Conservation (phyloP, 2,888 invertebrate species). For the Drosophila yooni region DNA sequence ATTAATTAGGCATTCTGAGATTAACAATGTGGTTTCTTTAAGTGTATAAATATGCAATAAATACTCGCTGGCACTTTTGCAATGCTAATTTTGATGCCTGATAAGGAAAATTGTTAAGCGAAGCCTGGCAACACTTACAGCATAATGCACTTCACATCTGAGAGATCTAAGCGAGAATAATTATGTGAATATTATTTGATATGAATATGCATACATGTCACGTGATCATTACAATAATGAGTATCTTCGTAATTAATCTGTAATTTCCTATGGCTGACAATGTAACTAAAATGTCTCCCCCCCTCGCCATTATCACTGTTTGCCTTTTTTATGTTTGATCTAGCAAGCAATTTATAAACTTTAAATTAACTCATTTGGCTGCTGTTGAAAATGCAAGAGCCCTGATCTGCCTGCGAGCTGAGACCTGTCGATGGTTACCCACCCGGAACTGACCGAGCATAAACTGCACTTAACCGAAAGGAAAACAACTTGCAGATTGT, state of each 20-base stretch:
- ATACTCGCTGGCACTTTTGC: neutral
- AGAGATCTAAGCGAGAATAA: neutral
- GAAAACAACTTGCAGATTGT: slow-evolving; percentile 55
- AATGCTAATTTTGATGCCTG: neutral
- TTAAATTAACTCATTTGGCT: slow-evolving; percentile 62
- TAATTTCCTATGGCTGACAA: slow-evolving; percentile 5
- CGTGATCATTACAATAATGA: neutral
- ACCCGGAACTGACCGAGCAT: slow-evolving; percentile 71
- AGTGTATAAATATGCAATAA: neutral
- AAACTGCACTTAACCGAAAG: slow-evolving; percentile 72
- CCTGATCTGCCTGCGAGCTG: neutral
- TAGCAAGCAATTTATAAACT: slow-evolving; percentile 46
- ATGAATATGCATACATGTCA: neutral
- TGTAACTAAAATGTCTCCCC: slow-evolving; percentile 31
- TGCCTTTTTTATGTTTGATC: slow-evolving; percentile 1
- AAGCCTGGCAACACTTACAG: neutral
- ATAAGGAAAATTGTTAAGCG: neutral
- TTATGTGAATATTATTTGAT: neutral
- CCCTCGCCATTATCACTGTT: too few relatives aligned
- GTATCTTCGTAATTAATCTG: neutral
- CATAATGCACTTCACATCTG: neutral
- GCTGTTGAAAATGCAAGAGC: slow-evolving; percentile 4
- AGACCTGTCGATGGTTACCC: slow-evolving; percentile 51
- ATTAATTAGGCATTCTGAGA: neutral
- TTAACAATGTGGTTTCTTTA: neutral